Base-by-base conservation (phyloP, 2,113 vertebrate genomes). In the Dryoscopus gambensis region DNA sequence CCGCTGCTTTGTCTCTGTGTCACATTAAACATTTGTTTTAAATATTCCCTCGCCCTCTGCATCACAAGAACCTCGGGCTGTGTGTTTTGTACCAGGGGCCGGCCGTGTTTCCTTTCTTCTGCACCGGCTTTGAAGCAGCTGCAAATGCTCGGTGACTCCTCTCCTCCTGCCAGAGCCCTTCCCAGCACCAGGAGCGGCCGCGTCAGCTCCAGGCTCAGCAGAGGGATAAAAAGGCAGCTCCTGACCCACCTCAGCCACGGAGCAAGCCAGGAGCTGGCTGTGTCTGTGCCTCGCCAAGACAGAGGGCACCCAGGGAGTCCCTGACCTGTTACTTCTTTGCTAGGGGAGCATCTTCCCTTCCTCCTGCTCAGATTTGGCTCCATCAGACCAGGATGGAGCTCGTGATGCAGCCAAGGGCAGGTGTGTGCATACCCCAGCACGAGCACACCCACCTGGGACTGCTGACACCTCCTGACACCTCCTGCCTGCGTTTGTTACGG, bases 391-490 rank as follows among this genome's bases (percentile, higher is more conserved):
- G 1, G 33, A 7, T 3, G 19, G 76, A 71, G 71, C 67, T 68
- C 3, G 53, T 6, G 55, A 7, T 13, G 31, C 20, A 10, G 56
- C 37, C 75, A 8, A 10, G 2, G 15, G 69, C 70, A 11, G 64
- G 15, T 9, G 44, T 53, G 10, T 5, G 23, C 28, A 0, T 2
- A 33, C 0, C 37, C 25, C 10, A 14, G 57, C 13, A 3, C 1
- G 3, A 3, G 39, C 10, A 59, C 10, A 30, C 31, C 59, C 55
- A 3, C 6, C 79, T 13, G 13, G 7, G 27, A 53, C 13, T 11
- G 57, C 2, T 25, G 67, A 24, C 31, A 59, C 39, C 12, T 68
- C 77, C 8, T 50, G 82, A 24, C 65, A 27, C 1, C 40, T 56
- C 70, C 46, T 49, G 84, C 60, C 65, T 12, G 11, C 20, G 15